phyloP scores from a whole-genome alignment of 2,888 invertebrate species.

The Leptothorax acervorum region DNA sequence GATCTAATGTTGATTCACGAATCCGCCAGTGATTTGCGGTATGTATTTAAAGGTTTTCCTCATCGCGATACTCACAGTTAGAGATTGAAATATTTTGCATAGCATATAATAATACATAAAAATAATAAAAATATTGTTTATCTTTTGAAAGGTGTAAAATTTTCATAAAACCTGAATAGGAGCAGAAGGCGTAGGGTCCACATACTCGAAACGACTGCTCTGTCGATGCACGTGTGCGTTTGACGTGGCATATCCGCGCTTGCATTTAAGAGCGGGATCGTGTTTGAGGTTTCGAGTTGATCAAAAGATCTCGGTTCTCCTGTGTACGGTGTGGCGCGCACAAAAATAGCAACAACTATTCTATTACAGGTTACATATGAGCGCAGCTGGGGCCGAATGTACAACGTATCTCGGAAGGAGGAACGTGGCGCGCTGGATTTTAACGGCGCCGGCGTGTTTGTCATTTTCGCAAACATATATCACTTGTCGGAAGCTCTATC shows the following conservation, averaged over 20 bases:
- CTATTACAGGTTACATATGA: conserved; percentile 54
- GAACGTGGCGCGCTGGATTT: conserved; percentile 44
- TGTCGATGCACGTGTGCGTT: conserved; percentile 51
- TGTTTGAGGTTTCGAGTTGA: conserved; percentile 63
- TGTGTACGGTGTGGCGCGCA: conserved; percentile 53
- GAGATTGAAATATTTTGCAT: not conserved
- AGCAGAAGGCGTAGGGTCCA: conserved; percentile 1
- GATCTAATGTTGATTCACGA: not conserved
- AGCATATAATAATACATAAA: not conserved
- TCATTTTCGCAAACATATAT: conserved; percentile 55
- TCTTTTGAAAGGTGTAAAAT: not conserved
- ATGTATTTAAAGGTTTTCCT: not conserved
- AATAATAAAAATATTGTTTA: not conserved
- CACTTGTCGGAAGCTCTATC: conserved; percentile 49
- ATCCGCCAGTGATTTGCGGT: not conserved
- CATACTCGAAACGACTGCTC: conserved; percentile 30
- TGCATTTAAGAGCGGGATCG: conserved; percentile 53
- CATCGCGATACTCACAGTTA: not conserved
- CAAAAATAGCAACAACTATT: conserved; percentile 66
- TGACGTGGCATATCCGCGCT: conserved; percentile 55
- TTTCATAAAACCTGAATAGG: not conserved
- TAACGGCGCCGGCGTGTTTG: conserved; percentile 50
- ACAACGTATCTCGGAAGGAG: conserved; percentile 47
- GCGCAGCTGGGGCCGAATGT: conserved; percentile 46
- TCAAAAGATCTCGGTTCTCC: conserved; percentile 64